Evolutionary conservation across 2,888 invertebrate species (phyloP), one percentile per base, ranked within the genome.

Genomic region (Netelia virgata): DNA sequence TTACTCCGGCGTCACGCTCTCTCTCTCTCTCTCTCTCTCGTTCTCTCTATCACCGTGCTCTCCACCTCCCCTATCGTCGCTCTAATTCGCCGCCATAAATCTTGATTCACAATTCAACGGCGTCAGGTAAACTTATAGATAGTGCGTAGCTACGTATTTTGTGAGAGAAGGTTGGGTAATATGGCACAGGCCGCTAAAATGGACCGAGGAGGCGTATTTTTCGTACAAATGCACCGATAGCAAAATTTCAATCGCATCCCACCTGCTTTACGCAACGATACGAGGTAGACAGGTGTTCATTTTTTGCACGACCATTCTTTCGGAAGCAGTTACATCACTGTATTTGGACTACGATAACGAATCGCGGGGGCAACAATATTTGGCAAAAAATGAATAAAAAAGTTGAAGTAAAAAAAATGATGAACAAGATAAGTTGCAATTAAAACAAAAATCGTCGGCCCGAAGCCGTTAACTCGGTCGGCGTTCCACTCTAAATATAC

Each of bases 1-100:
- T 91, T 88, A 89, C 86, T 84, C 85, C 85, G 61, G 53, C 57
- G 61, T 61, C 69, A 69, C 23, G 50, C 47, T 74, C 68, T 68
- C 50, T 57, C 59, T 73, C 59, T 73, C 59, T 18, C 57, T 73
- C n/a, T 59, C 61, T 61, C 57, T 57, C 72, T 55, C 55, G 64
- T 43, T 43, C 66, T 66, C 57, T 63, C 73, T 16, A 28, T 16
- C 47, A 36, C 63, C 41, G 53, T 53, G 36, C 5, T 36, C 74
- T 64, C 16, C 43, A 23, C 74, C 53, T 50, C 14, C 50, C 72
- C 78, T 20, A n/a, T 74, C 57, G 82, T 80, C 86, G 70, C 83
- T 88, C 87, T 86, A 86, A 89, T 88, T 83, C 82, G 83, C 86
- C 59, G 86, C 73, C 82, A 90, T 89, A 90, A 90, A 90, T 89